These are phyloP conservation scores for Formica selysi DNA, from an alignment of 1,140 invertebrate genomes.

Conservation along the genomic window DNA sequence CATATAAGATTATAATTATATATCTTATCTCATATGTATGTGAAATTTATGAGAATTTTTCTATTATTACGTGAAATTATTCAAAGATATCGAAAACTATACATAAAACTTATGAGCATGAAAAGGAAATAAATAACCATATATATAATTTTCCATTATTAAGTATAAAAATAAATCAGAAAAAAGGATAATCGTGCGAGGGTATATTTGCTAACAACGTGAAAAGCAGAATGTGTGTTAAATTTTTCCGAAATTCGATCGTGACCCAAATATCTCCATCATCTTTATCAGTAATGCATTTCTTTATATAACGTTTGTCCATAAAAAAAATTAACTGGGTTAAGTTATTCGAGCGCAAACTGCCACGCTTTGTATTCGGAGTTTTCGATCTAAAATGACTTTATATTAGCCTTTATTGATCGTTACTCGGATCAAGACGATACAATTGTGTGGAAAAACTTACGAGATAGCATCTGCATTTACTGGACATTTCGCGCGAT, in stretches of 20 bases:
- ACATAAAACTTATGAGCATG: neutral
- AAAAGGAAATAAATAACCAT: neutral
- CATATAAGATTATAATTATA: neutral
- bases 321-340: neutral
- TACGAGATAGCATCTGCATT: too few relatives aligned
- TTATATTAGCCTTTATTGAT: too few relatives aligned
- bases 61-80: neutral
- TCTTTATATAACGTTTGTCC: too few relatives aligned
- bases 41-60: neutral
- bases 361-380: neutral
- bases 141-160: neutral
- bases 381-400: neutral
- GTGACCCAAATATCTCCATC: too few relatives aligned
- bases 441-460: neutral
- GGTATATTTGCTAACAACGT: too few relatives aligned
- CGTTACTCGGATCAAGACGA: neutral
- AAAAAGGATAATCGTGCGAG: neutral
- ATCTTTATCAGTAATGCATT: too few relatives aligned
- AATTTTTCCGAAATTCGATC: too few relatives aligned
- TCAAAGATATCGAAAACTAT: neutral
- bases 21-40: neutral
- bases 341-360: neutral
- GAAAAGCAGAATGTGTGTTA: too few relatives aligned
- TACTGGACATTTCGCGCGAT: neutral
- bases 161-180: conserved; percentile 1